phyloP scores from a whole-genome alignment of 2,113 vertebrate genomes.

The Plectropomus leopardus region DNA sequence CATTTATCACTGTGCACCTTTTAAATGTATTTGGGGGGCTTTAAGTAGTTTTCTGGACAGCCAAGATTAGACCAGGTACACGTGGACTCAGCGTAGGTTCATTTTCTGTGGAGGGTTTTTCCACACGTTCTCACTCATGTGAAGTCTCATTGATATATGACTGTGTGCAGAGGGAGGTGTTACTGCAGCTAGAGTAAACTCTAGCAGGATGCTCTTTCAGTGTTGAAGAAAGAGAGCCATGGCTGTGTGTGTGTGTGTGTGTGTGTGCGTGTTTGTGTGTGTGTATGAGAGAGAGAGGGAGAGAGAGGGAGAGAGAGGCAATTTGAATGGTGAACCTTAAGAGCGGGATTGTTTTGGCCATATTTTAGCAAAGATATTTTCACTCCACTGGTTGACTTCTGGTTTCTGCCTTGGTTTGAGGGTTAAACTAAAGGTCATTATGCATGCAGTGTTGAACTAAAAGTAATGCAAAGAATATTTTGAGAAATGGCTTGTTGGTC shows the following conservation, averaged over 20 bases:
- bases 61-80: slow-evolving; percentile 52
- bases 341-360: slow-evolving; percentile 9
- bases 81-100: background rate
- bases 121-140: slow-evolving; percentile 69
- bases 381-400: background rate
- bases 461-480: too few species aligned
- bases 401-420: background rate
- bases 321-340: slow-evolving; percentile 9
- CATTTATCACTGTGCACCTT: slow-evolving; percentile 41
- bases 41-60: slow-evolving; percentile 43
- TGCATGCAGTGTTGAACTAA: background rate
- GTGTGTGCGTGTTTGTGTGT: slow-evolving; percentile 25
- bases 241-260: slow-evolving; percentile 4
- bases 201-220: slow-evolving; percentile 41
- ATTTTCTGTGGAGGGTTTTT: slow-evolving; percentile 64
- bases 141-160: slow-evolving; percentile 73
- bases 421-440: background rate
- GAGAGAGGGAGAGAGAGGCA: too few species aligned
- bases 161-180: slow-evolving; percentile 55
- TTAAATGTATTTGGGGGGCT: slow-evolving; percentile 2
- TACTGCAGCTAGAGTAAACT: slow-evolving; percentile 57
- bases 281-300: too few species aligned
- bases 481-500: background rate
- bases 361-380: background rate
- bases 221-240: slow-evolving; percentile 12